Evolutionary conservation across 1,140 invertebrate genomes (phyloP).

Genomic region (Atta cephalotes): DNA sequence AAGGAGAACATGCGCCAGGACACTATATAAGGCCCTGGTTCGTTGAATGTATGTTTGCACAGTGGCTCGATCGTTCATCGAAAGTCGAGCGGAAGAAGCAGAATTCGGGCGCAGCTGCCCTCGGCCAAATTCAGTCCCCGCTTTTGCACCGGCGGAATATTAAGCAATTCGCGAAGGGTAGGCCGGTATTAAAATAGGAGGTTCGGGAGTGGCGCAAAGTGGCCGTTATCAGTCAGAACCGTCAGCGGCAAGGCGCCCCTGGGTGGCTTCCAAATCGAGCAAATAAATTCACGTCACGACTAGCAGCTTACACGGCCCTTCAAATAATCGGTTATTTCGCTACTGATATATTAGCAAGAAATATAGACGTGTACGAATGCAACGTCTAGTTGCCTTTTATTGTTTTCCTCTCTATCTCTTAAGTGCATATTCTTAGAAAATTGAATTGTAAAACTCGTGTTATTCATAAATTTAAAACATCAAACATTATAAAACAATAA

Average conservation of each 20-base stretch:
- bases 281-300: slow-evolving; percentile 79
- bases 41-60: slow-evolving; percentile 49
- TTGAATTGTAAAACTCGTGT: not conserved
- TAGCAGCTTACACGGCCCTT: slow-evolving; percentile 68
- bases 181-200: slow-evolving; percentile 78
- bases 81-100: slow-evolving; percentile 36
- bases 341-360: slow-evolving; percentile 46
- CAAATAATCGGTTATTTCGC: slow-evolving; percentile 75
- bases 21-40: slow-evolving; percentile 9
- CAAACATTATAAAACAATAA: not conserved
- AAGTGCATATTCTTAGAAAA: not conserved
- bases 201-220: slow-evolving; percentile 71
- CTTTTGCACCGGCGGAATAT: slow-evolving; percentile 76
- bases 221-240: slow-evolving; percentile 76
- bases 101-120: slow-evolving; percentile 47
- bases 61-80: slow-evolving; percentile 39
- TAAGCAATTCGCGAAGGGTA: slow-evolving; percentile 75
- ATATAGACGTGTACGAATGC: slow-evolving; percentile 11
- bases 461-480: not conserved
- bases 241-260: slow-evolving; percentile 70
- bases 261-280: slow-evolving; percentile 76
- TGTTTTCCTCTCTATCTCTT: not conserved
- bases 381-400: not conserved
- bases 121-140: slow-evolving; percentile 60
- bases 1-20: slow-evolving; percentile 46